These are phyloP conservation scores for Indri indri DNA, from an alignment of 2,113 vertebrate species.

Conservation along the genomic window DNA sequence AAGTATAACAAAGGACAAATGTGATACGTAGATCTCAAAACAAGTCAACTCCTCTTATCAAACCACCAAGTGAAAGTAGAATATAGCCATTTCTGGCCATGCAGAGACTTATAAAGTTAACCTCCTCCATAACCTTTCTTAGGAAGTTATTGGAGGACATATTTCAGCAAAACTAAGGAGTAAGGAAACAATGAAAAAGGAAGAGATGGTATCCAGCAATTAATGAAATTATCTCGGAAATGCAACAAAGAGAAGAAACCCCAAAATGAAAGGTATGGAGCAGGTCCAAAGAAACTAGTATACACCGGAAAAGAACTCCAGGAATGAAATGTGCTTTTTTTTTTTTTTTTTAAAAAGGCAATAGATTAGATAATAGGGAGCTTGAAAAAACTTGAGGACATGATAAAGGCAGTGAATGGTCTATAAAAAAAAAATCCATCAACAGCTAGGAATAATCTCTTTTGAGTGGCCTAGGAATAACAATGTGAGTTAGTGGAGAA, in stretches of 20 bases:
- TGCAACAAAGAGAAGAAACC: not conserved
- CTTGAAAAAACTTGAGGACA: not conserved
- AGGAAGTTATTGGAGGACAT: not conserved
- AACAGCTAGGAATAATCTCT: not conserved
- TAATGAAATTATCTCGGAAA: not conserved
- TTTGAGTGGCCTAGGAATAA: not conserved
- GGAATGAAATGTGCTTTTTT: not conserved
- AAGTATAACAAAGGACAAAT: not conserved
- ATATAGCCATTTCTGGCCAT: not conserved
- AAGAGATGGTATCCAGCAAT: not conserved
- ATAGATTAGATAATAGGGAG: not conserved
- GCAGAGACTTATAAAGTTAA: not conserved
- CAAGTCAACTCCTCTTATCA: not conserved
- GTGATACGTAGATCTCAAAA: not conserved
- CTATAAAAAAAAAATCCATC: not conserved
- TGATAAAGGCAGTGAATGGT: not conserved
- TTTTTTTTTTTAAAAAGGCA: not conserved
- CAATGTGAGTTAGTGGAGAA: not conserved
- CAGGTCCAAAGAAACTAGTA: not conserved
- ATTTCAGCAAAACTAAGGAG: not conserved
- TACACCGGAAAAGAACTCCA: not conserved
- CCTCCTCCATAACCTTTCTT: not conserved
- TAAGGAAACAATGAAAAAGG: not conserved
- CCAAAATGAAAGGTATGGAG: not conserved
- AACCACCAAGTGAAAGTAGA: not conserved